Evolutionary conservation across 1,140 invertebrate genomes (phyloP).

Genomic region (Cydia splendana): DNA sequence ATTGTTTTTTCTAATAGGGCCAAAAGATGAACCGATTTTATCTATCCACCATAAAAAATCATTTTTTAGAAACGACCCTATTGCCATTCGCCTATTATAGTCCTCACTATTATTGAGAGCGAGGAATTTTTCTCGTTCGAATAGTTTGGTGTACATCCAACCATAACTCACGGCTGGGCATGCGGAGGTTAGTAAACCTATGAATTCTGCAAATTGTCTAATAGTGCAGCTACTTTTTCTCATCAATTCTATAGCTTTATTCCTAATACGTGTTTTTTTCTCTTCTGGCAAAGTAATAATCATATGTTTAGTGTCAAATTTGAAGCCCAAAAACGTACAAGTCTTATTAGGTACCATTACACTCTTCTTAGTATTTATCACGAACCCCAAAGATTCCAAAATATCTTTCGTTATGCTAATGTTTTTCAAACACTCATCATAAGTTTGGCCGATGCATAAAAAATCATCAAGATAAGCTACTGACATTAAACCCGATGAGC

Average conservation of each 20-base stretch:
- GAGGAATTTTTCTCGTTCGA: conserved; percentile 35
- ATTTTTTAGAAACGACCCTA: neutral
- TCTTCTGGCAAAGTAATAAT: conserved; percentile 26
- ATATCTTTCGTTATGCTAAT: conserved; percentile 5
- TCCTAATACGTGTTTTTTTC: conserved; percentile 2
- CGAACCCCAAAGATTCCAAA: conserved; percentile 32
- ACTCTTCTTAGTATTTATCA: conserved; percentile 33
- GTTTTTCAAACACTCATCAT: conserved; percentile 19
- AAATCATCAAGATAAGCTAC: conserved; percentile 33
- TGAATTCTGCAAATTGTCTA: conserved; percentile 23
- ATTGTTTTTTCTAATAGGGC: conserved; percentile 31
- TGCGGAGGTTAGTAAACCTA: conserved; percentile 23
- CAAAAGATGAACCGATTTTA: conserved; percentile 39
- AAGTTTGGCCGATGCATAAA: conserved; percentile 26
- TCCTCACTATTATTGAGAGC: neutral
- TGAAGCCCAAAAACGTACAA: conserved; percentile 29
- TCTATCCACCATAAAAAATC: conserved; percentile 47
- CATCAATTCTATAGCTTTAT: neutral
- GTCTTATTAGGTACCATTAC: conserved; percentile 6
- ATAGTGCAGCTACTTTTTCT: conserved; percentile 12
- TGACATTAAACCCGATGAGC: conserved; percentile 15
- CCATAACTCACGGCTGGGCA: conserved; percentile 32
- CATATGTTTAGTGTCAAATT: conserved; percentile 21
- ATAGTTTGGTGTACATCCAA: conserved; percentile 34
- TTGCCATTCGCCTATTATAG: conserved; percentile 23